Conservation (phyloP, 2,113 vertebrate species). For the Pogona vitticeps region DNA sequence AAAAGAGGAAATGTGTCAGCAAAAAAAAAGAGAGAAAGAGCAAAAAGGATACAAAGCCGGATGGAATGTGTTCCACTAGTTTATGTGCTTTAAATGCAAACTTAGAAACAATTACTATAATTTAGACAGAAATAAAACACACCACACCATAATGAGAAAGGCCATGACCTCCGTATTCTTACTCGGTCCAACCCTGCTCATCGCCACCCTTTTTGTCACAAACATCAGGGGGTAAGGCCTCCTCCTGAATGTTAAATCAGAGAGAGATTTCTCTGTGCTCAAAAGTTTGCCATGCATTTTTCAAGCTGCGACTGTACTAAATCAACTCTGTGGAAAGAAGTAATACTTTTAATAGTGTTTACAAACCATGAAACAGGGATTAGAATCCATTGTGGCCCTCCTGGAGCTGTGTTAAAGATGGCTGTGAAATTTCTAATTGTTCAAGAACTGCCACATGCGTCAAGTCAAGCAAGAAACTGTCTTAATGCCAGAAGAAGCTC, state of each 20-base stretch:
- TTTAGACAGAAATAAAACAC: not conserved
- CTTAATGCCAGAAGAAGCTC: constrained; percentile 44
- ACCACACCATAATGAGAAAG: not conserved
- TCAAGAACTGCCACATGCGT: constrained; percentile 28
- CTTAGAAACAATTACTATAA: not conserved
- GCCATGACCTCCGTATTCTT: not conserved
- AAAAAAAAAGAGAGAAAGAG: too few relatives aligned
- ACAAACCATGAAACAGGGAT: constrained; percentile 18
- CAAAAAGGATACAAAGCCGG: too few relatives aligned
- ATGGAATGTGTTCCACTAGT: not conserved
- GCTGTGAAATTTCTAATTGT: constrained; percentile 47
- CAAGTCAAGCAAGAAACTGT: constrained; percentile 18
- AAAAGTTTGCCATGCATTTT: constrained; percentile 20
- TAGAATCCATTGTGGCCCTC: not conserved
- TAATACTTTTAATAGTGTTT: not conserved
- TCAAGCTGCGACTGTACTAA: not conserved
- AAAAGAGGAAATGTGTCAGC: not conserved
- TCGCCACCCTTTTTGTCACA: too few relatives aligned
- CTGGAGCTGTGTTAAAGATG: constrained; percentile 27
- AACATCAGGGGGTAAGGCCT: not conserved
- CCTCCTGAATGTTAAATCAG: not conserved
- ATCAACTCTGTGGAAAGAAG: not conserved
- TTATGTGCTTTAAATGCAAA: not conserved
- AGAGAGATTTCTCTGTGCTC: not conserved
- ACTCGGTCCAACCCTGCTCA: not conserved